Evolutionary conservation across 2,888 invertebrate species (phyloP).

Genomic region (Acanthopleura granulata): DNA sequence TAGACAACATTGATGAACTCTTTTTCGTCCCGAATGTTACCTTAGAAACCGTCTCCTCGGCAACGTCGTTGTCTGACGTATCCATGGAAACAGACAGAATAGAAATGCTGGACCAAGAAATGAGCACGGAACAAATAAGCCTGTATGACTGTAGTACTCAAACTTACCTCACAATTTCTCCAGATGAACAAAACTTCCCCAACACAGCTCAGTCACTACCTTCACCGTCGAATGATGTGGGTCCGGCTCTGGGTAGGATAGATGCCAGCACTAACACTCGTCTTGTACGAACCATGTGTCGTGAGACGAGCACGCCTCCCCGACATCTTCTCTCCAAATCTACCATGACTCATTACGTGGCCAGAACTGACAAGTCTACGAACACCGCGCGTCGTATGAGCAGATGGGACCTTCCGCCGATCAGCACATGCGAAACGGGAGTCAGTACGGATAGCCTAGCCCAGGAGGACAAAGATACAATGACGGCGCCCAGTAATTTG

Average conservation of each 20-base stretch:
- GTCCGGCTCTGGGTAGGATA: slow-evolving; percentile 24
- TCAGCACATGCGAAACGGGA: not conserved
- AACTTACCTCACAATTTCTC: slow-evolving; percentile 36
- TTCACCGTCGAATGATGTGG: slow-evolving; percentile 13
- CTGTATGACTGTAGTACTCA: slow-evolving; percentile 51
- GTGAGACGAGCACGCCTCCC: slow-evolving; percentile 55
- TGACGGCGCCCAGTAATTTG: slow-evolving; percentile 29
- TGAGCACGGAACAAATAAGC: slow-evolving; percentile 38
- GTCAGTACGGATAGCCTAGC: slow-evolving; percentile 16
- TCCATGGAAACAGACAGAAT: slow-evolving; percentile 31
- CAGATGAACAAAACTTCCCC: slow-evolving; percentile 21
- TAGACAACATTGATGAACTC: slow-evolving; percentile 53
- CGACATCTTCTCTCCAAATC: slow-evolving; percentile 50
- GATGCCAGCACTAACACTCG: slow-evolving; percentile 55
- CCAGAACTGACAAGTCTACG: slow-evolving; percentile 55
- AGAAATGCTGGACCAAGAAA: slow-evolving; percentile 49
- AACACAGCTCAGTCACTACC: slow-evolving; percentile 24
- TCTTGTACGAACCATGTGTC: slow-evolving; percentile 53
- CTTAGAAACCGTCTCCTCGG: slow-evolving; percentile 40
- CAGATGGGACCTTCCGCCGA: slow-evolving; percentile 1
- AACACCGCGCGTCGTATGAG: slow-evolving; percentile 37
- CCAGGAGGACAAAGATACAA: slow-evolving; percentile 24
- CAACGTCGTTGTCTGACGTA: slow-evolving; percentile 25
- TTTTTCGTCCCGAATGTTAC: slow-evolving; percentile 53
- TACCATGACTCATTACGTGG: slow-evolving; percentile 54